Percentiles rank a stretch among this genome's conserved stretches.
phyloP scores from a whole-genome alignment of 2,888 invertebrate genomes.

The Lithophane semibrunnea region DNA sequence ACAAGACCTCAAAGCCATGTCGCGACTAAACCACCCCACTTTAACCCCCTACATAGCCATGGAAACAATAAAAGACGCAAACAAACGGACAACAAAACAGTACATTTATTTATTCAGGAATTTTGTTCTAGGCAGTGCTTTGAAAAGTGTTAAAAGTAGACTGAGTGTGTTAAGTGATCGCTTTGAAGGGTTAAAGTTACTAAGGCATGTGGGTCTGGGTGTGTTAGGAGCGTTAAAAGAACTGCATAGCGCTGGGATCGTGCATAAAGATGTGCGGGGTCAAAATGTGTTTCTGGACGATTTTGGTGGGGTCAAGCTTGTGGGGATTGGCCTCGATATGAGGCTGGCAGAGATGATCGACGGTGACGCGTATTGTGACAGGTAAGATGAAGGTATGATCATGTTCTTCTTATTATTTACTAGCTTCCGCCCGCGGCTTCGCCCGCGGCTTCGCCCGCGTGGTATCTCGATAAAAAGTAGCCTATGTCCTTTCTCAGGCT shows the following conservation, averaged over 20 bases:
- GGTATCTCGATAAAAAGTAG: too few relatives aligned
- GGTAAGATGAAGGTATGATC: slow-evolving; percentile 75
- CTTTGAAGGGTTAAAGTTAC: slow-evolving; percentile 80
- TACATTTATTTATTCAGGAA: slow-evolving; percentile 93
- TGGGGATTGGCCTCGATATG: slow-evolving; percentile 93
- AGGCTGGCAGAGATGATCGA: slow-evolving; percentile 91
- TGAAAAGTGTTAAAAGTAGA: slow-evolving; percentile 77
- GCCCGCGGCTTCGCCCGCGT: too few relatives aligned
- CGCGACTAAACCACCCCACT: slow-evolving; percentile 93
- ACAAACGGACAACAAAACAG: slow-evolving; percentile 74
- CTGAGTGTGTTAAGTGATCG: slow-evolving; percentile 76
- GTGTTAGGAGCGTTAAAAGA: slow-evolving; percentile 94
- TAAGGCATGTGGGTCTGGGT: slow-evolving; percentile 93
- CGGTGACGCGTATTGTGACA: slow-evolving; percentile 81
- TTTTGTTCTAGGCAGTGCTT: slow-evolving; percentile 90
- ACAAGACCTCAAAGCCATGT: slow-evolving; percentile 94
- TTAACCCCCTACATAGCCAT: slow-evolving; percentile 94
- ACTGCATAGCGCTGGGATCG: slow-evolving; percentile 95
- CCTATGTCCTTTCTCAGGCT: too few relatives aligned
- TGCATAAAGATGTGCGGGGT: slow-evolving; percentile 95
- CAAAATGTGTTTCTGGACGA: slow-evolving; percentile 94
- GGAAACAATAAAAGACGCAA: slow-evolving; percentile 91
- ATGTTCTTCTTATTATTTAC: slow-evolving; percentile 28
- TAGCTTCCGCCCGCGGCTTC: too few relatives aligned
- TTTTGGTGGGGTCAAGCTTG: slow-evolving; percentile 90